Evolutionary conservation across 2,797 vertebrate species (phyloP), one percentile per base, ranked within the genome.

Genomic region (Girardinus metallicus): DNA sequence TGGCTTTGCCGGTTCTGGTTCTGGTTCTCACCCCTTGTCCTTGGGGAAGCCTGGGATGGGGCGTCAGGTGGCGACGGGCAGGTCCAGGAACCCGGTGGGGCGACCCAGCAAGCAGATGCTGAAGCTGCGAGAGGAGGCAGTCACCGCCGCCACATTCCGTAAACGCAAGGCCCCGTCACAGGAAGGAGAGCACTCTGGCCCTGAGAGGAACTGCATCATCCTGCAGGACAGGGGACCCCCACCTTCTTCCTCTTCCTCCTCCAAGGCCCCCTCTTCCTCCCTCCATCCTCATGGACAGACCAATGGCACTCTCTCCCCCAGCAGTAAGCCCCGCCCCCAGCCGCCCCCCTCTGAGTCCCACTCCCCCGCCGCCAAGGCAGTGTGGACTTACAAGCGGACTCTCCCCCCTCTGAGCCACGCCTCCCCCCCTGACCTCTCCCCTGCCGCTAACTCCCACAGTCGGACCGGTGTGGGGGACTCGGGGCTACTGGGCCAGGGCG

Each of bases 201-300:
- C 96, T 12, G 97, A 97, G 94, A 96, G 97, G 95, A 98, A 97
- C 93, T 97, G 96, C 85, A 86, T 95, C 75, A 36, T 94, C 47
- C 95, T 96, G 43, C 95, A 96, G 62, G 96, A 96, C 80, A 92
- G 96, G 83, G 94, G 92, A 83, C 96, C 96, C 55, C 93, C 92
- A 1, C 87, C 95, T 51, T 88, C 94, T 49, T 93, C 96, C 83
- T 93, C 89, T 0, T 93, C 93, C 7, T 96, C 96, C 83, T 94
- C 93, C 7, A 94, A 92, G 88, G 64, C 80, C 31, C 57, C 90
- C 34, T 23, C 84, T 47, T 77, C 87, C 10, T 87, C 91, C 0
- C 80, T 93, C 44, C 53, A 95, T 80, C 83, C 94, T 75, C 94
- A 96, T 41, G 91, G 95, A 91, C 92, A 97, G 79, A 96, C 97